phyloP scores from a whole-genome alignment of 2,888 invertebrate genomes.

The Melanostoma scalare region DNA sequence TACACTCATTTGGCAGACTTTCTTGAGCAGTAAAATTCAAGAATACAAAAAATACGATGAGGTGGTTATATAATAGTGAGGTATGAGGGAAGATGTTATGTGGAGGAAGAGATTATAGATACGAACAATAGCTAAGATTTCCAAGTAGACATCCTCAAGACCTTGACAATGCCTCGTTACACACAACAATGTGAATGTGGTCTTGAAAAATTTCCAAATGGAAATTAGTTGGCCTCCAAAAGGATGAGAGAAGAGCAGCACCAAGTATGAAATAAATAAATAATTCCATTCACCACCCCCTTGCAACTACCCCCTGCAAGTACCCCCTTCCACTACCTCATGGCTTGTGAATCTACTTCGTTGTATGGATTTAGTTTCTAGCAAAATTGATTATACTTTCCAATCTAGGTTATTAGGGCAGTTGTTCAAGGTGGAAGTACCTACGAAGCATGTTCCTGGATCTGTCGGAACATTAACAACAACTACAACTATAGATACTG shows the following conservation, averaged over 20 bases:
- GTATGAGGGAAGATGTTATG: not conserved
- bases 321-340: not conserved
- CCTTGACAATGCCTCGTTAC: conserved; percentile 69
- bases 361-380: conserved; percentile 40
- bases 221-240: conserved; percentile 70
- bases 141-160: conserved; percentile 65
- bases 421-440: conserved; percentile 58
- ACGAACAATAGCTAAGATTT: conserved; percentile 55
- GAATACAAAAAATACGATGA: conserved; percentile 37
- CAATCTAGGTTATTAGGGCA: conserved; percentile 71
- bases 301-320: conserved; percentile 1
- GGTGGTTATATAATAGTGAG: conserved; percentile 58
- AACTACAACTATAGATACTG: not conserved
- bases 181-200: conserved; percentile 61
- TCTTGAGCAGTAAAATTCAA: conserved; percentile 18
- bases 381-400: conserved; percentile 58
- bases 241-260: conserved; percentile 43
- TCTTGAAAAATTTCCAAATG: conserved; percentile 66
- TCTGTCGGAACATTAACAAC: not conserved
- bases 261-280: conserved; percentile 58
- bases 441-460: conserved; percentile 6
- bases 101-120: conserved; percentile 43
- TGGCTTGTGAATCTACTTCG: conserved; percentile 7
- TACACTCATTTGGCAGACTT: conserved; percentile 55
- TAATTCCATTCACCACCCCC: conserved; percentile 41